Conservation (phyloP, 2,113 vertebrate genomes). For the Cepphus grylle region DNA sequence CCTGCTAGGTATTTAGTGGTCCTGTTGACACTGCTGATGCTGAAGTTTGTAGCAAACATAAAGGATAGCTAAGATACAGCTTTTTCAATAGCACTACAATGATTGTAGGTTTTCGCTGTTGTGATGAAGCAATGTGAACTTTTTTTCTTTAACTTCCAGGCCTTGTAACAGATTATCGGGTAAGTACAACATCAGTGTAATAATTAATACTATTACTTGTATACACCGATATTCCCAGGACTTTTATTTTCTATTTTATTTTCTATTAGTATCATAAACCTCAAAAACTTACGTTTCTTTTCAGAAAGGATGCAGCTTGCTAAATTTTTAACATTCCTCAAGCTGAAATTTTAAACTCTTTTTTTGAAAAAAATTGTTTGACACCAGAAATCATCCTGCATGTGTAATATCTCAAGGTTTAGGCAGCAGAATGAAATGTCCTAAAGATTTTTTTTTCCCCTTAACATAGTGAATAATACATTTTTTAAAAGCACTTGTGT, state of each 20-base stretch:
- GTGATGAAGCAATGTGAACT: not conserved
- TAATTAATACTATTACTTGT: not conserved
- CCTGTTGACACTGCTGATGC: not conserved
- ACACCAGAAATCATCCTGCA: not conserved
- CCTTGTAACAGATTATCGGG: slow-evolving; percentile 93
- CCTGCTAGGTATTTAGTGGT: not conserved
- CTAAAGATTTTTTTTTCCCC: not conserved
- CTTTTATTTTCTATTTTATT: not conserved
- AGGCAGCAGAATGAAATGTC: not conserved
- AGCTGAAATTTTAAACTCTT: not conserved
- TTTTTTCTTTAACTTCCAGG: slow-evolving; percentile 74
- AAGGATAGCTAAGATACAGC: not conserved
- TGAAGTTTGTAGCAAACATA: not conserved
- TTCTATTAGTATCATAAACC: not conserved
- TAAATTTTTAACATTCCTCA: not conserved
- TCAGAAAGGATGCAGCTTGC: not conserved
- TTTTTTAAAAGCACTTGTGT: not conserved
- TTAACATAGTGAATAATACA: not conserved
- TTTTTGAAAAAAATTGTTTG: not conserved
- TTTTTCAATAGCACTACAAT: not conserved
- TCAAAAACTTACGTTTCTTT: not conserved
- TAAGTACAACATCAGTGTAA: slow-evolving; percentile 69
- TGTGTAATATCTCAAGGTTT: not conserved
- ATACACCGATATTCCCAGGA: not conserved
- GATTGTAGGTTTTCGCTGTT: not conserved